A percentile compares a stretch with the other conserved stretches of the same genome.
These are phyloP conservation scores for Nothura maculosa DNA, from an alignment of 2,797 vertebrate species.

Conservation along the genomic window DNA sequence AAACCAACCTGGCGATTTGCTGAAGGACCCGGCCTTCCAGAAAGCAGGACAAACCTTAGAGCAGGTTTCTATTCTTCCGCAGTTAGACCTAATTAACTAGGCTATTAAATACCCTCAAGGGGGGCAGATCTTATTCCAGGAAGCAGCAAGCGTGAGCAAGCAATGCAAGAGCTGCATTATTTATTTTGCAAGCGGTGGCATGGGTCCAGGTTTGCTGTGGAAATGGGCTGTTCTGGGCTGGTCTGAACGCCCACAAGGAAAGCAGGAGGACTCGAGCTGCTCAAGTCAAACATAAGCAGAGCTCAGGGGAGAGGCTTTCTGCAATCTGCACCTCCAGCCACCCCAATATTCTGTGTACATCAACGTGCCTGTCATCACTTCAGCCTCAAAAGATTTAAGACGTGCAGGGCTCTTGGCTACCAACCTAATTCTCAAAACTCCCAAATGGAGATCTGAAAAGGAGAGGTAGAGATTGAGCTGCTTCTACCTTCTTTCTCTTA, in stretches of 20 bases:
- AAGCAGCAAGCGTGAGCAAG: conserved; percentile 11
- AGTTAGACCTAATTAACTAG: conserved; percentile 63
- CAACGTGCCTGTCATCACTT: not conserved
- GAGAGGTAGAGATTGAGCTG: not conserved
- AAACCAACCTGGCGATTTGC: fast-evolving
- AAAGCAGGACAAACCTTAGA: conserved; percentile 9
- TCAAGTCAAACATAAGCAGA: not conserved
- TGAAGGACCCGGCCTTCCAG: not conserved
- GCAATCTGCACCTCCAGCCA: not conserved
- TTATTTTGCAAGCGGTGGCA: not conserved
- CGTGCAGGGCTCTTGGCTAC: not conserved
- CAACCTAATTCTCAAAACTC: not conserved
- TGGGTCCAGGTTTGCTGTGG: not conserved
- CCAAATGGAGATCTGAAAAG: not conserved
- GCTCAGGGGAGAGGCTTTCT: not conserved
- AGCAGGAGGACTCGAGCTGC: not conserved
- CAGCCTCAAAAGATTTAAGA: not conserved
- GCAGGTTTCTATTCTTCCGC: not conserved
- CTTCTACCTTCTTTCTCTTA: not conserved
- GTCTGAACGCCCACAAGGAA: not conserved
- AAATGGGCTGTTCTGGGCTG: not conserved
- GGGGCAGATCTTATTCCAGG: conserved; percentile 38
- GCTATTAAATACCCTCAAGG: conserved; percentile 34
- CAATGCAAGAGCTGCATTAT: not conserved
- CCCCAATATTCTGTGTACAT: not conserved